Evolutionary conservation across 2,113 vertebrate species (phyloP), one percentile per base, ranked within the genome.

Genomic region (Thymallus thymallus): DNA sequence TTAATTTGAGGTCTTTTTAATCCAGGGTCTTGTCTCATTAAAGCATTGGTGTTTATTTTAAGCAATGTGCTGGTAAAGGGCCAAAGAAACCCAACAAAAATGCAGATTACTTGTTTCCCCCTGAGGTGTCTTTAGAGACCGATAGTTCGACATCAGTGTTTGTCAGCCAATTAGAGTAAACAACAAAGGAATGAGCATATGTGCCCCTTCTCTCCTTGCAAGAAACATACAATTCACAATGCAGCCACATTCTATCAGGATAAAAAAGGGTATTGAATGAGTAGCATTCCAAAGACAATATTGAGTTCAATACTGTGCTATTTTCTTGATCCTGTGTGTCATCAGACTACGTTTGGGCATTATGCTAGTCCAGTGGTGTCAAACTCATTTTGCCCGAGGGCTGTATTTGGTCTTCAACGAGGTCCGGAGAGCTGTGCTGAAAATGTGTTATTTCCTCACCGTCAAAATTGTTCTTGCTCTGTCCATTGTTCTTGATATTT

Each of bases 131-230:
- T 56, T 76, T 10, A 41, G 56, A 4, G 69, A 76, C 58, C 80
- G 64, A 70, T 78, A 75, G 18, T 10, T 45, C 1, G 4, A 1
- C 48, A 68, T 68, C 22, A 18, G 22, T 45, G n/a, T 69, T 80
- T 72, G 69, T 24, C 76, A 5, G 22, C 56, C 70, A 73, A 80
- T 73, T 69, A 72, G 66, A 74, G 75, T 29, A 71, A 76, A 23
- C 64, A 29, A 26, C 63, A 72, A 29, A 41, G 14, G 23, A 68
- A 16, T 5, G 4, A 7, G 24, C 4, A 26, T 80, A 32, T 72
- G 64, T 30, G 48, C 5, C 1, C 3, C 0, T 9, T 45, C 30
- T 74, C 23, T 73, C 66, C 68, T 22, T 68, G 13, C 69, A 46
- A 13, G 16, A 13, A 63, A n/a, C 60, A 45, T 65, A 20, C 51